Evolutionary conservation across 2,888 invertebrate species (phyloP).

Genomic region (Pyrgus malvae): DNA sequence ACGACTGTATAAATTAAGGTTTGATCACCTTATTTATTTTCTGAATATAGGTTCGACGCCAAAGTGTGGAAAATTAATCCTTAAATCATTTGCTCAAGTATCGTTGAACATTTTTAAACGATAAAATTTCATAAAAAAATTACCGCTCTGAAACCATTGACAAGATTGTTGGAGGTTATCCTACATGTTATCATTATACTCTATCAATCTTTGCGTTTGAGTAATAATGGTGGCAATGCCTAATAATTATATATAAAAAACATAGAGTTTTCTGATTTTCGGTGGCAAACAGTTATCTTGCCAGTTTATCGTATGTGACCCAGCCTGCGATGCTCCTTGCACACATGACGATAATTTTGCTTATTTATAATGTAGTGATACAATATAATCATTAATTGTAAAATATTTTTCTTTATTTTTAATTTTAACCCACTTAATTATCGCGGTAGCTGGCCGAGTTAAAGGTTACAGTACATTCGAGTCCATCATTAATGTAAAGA

Average conservation of each 20-base stretch:
- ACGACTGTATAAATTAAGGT: too few species aligned
- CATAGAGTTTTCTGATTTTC: conserved; percentile 50
- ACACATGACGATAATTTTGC: conserved; percentile 56
- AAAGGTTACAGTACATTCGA: conserved; percentile 29
- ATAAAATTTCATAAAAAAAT: too few species aligned
- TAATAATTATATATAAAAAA: conserved; percentile 43
- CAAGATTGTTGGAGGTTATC: conserved; percentile 48
- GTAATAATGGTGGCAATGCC: conserved; percentile 48
- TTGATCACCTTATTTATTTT: too few species aligned
- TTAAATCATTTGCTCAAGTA: too few species aligned
- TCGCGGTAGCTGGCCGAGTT: conserved; percentile 16
- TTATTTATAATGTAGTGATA: conserved; percentile 38
- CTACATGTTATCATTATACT: conserved; percentile 42
- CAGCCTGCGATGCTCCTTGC: conserved; percentile 55
- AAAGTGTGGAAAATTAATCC: too few species aligned
- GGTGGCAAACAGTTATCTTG: conserved; percentile 52
- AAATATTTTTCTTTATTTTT: conserved; percentile 15
- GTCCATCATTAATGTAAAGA: conserved; percentile 6
- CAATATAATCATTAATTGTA: conserved; percentile 35
- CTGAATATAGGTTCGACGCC: too few species aligned
- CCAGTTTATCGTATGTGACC: conserved; percentile 67
- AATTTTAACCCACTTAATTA: conserved; percentile 35
- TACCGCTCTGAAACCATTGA: too few species aligned
- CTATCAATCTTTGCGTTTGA: conserved; percentile 47
- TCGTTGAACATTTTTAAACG: too few species aligned